Percentiles rank a stretch among this genome's conserved stretches.
Conservation (phyloP, 2,888 invertebrate species). For the Brenthis daphne region DNA sequence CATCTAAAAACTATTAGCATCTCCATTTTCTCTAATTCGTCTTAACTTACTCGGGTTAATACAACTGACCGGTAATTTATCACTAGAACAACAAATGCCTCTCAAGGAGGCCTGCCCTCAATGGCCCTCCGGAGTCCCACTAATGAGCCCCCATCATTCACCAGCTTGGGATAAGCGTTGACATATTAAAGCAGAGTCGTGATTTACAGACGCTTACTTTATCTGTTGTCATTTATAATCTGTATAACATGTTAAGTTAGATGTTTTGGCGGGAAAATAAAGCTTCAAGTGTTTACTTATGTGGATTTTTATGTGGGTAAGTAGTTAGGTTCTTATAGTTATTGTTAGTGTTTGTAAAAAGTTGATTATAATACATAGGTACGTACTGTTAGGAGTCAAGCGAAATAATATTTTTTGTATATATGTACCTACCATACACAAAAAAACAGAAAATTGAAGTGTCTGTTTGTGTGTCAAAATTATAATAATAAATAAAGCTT, state of each 20-base stretch:
- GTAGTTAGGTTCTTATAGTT: slow-evolving; percentile 2
- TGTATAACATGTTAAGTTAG: slow-evolving; percentile 22
- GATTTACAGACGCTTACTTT: slow-evolving; percentile 55
- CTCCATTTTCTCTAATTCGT: not conserved
- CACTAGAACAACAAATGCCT: slow-evolving; percentile 68
- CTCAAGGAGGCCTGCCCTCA: slow-evolving; percentile 61
- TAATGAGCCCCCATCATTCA: slow-evolving; percentile 72
- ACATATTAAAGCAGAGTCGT: slow-evolving; percentile 71
- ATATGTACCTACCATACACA: no score
- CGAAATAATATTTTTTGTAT: no score
- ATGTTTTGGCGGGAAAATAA: slow-evolving; percentile 25
- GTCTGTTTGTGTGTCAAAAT: no score
- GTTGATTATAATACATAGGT: not conserved
- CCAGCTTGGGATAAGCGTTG: slow-evolving; percentile 66
- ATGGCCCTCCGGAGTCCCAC: slow-evolving; percentile 62
- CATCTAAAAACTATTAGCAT: slow-evolving; percentile 10
- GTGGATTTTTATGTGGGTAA: not conserved
- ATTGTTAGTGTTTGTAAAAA: not conserved
- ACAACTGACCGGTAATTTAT: slow-evolving; percentile 53
- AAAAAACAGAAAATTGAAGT: no score
- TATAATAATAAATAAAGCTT: no score
- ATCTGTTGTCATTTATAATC: slow-evolving; percentile 29
- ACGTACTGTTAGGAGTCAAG: not conserved
- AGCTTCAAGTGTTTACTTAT: slow-evolving; percentile 20
- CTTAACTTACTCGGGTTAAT: slow-evolving; percentile 29